A percentile compares a stretch with the other conserved stretches of the same genome.
Evolutionary conservation across 2,888 invertebrate species (phyloP).

Genomic region (Phrixothrix hirtus): DNA sequence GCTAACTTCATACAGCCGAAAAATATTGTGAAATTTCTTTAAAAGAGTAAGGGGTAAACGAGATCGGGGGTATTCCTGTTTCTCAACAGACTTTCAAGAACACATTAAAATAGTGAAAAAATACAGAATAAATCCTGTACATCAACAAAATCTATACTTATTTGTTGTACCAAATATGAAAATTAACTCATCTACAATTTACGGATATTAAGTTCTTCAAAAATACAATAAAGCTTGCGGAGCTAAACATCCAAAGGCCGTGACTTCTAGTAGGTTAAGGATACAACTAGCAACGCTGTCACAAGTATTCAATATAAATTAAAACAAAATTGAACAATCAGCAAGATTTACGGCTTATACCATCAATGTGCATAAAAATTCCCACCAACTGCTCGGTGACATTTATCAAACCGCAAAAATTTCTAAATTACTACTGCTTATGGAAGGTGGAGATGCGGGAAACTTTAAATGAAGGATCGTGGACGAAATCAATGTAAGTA

Average conservation of each 20-base stretch:
- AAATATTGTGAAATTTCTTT: too few species aligned
- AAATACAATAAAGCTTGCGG: not conserved
- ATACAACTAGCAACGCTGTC: not conserved
- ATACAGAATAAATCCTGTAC: too few species aligned
- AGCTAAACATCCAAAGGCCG: not conserved
- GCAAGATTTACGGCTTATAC: not conserved
- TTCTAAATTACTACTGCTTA: not conserved
- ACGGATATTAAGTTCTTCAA: not conserved
- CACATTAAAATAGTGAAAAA: too few species aligned
- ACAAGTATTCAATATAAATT: not conserved
- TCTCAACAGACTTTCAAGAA: too few species aligned
- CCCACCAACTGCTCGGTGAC: not conserved
- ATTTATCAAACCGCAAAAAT: constrained; percentile 1
- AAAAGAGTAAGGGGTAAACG: too few species aligned
- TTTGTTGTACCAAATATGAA: too few species aligned
- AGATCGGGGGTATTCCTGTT: too few species aligned
- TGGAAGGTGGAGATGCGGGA: not conserved
- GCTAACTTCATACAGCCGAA: too few species aligned
- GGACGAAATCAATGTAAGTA: not conserved
- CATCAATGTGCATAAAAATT: not conserved
- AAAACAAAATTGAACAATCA: not conserved
- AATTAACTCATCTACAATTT: too few species aligned
- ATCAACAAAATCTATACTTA: too few species aligned
- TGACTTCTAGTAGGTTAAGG: too few species aligned
- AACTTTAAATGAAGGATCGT: not conserved